Evolutionary conservation across 1,140 invertebrate genomes (phyloP), one percentile per base, ranked within the genome.

Genomic region (Oryzaephilus surinamensis): DNA sequence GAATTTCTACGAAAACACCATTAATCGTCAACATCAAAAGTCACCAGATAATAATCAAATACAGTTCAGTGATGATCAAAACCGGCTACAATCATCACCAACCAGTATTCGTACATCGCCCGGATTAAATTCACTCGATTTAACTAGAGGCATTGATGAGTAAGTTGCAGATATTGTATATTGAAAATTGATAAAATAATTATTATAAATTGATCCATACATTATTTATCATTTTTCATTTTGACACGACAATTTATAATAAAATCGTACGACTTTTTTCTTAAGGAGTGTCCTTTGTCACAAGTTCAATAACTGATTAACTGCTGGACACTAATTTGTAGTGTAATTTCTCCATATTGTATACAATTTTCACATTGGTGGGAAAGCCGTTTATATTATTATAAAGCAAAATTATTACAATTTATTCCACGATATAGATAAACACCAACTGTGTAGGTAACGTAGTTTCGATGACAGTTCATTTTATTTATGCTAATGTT

Each of bases 141-240:
- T 52, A 30, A 45, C 45, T n/a, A 47, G 38, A 39, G 44, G 45
- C 40, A 38, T 43, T 40, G 52, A 55, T 40, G 52, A 51, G 52
- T 55, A 46, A 55, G 52, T 54, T n/a, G 13, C 23, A 13, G n/a
- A 18, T 24, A 38, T 38, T 26, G 18, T 23, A 38, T 28, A 11
- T 7, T 12, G 11, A 10, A 12, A 20, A 29, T 19, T 16, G 23
- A 17, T 10, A 16, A 26, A 17, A 23, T 29, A 38, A 38, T 38
- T 38, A 28, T 16, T 12, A 16, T n/a, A 26, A 38, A 26, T 21
- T 17, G 35, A 29, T 38, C n/a, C n/a, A n/a, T n/a, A n/a, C n/a
- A n/a, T n/a, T n/a, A n/a, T n/a, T n/a, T n/a, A n/a, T n/a, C n/a
- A n/a, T n/a, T n/a, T n/a, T n/a, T n/a, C n/a, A n/a, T n/a, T n/a